Evolutionary conservation across 2,113 vertebrate species (phyloP), one percentile per base, ranked within the genome.

Genomic region (Chloropsis hardwickii): DNA sequence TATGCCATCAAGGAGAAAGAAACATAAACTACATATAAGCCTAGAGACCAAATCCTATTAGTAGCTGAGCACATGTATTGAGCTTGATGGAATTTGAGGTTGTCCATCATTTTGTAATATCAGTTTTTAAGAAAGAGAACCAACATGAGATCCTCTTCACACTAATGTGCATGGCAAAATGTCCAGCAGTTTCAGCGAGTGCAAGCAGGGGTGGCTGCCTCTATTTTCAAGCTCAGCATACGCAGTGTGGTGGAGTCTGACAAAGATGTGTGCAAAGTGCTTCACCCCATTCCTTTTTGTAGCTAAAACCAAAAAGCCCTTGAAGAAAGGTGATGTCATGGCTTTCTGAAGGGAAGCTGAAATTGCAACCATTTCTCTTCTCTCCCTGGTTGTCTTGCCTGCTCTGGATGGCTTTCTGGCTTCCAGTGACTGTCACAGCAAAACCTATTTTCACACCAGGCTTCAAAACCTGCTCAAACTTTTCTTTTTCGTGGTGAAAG

Each of bases 211-310:
- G 11, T 69, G 9, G 27, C 14, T 56, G 21, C 40, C 57, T 85
- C 48, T 10, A 3, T 58, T 87, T 66, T 51, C 69, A 71, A 56
- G 57, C 40, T 83, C 29, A 47, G 66, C 73, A 60, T 14, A 10
- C 0, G 0, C n/a, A 7, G 6, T 35, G 25, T 47, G 48, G 17
- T 7, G 5, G 39, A 62, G 48, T 33, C 53, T 78, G 54, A 69
- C 23, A 39, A 50, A 86, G 37, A 23, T 12, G 21, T 45, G 27
- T 48, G 16, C 35, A 19, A 57, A 87, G 18, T 28, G 19, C 57
- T 50, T 92, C 22, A 47, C 20, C 11, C 31, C 31, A 19, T 67
- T 12, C 21, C 35, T 64, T 61, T 71, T 51, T 19, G 14, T 5
- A 57, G 27, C 33, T 54, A 28, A 58, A 95, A 27, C 9, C 29